These are phyloP conservation scores for Dromaius novaehollandiae DNA, from an alignment of 2,113 vertebrate genomes.

Conservation along the genomic window DNA sequence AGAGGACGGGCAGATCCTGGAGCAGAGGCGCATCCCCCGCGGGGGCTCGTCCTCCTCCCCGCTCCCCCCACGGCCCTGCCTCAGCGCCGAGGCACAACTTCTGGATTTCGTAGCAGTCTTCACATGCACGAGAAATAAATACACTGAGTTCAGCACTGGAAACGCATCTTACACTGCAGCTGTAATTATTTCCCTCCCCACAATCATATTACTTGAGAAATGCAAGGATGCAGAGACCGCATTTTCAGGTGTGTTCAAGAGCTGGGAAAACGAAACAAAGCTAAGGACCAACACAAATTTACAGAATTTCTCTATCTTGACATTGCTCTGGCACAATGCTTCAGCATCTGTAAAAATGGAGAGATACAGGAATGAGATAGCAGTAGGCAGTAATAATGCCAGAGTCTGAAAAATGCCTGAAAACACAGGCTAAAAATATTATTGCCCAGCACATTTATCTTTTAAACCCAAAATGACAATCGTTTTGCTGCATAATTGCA, in stretches of 20 bases:
- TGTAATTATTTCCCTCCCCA: neutral
- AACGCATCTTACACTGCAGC: neutral
- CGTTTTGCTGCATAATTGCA: slow-evolving; percentile 15
- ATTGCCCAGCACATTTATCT: neutral
- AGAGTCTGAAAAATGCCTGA: neutral
- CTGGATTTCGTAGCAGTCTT: too few species aligned
- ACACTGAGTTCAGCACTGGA: accelerated
- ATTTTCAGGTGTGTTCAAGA: neutral
- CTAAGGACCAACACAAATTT: accelerated
- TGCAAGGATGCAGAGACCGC: accelerated
- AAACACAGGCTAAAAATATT: neutral
- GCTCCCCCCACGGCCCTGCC: too few species aligned
- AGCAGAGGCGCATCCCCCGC: too few species aligned
- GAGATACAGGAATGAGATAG: neutral
- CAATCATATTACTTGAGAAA: accelerated
- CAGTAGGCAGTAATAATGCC: neutral
- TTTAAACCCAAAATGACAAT: neutral
- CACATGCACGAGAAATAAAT: accelerated
- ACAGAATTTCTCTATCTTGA: neutral
- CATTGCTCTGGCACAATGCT: neutral
- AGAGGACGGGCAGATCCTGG: too few species aligned
- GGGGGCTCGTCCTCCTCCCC: too few species aligned
- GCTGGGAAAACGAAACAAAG: neutral
- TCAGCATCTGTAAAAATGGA: neutral
- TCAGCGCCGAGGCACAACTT: neutral